Percentiles rank a stretch among this genome's conserved stretches.
Evolutionary conservation across 1,140 invertebrate species (phyloP).

Genomic region (Fragariocoptes setiger): DNA sequence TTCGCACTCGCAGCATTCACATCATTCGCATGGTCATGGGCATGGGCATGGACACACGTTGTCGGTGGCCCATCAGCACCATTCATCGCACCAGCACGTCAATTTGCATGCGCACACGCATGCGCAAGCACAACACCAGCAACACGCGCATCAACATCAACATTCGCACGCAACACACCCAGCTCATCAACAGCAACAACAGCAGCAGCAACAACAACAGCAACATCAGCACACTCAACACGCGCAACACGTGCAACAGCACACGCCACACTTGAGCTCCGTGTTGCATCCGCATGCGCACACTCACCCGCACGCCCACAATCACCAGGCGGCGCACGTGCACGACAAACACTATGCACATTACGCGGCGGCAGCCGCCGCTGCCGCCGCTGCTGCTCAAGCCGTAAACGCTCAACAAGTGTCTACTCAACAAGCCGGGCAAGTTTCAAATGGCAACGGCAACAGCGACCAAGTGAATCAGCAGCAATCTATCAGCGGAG

Average conservation of each 20-base stretch:
- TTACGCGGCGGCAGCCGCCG: slow-evolving; percentile 5
- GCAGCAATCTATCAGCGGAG: no score
- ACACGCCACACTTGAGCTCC: neutral
- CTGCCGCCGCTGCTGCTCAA: slow-evolving; percentile 2
- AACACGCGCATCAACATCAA: neutral
- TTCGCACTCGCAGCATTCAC: neutral
- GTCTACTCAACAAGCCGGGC: no score
- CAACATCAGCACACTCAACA: neutral
- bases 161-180: neutral
- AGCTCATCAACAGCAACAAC: neutral
- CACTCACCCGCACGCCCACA: slow-evolving; percentile 2
- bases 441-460: no score
- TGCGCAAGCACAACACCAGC: neutral
- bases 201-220: neutral
- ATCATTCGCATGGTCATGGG: neutral
- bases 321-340: slow-evolving; percentile 2
- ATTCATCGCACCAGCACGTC: neutral
- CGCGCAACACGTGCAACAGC: neutral
- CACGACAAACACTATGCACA: neutral
- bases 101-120: neutral
- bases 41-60: neutral
- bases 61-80: neutral
- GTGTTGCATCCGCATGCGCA: no score
- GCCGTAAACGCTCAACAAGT: no score
- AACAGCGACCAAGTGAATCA: no score